phyloP scores from a whole-genome alignment of 2,888 invertebrate genomes.

The Gastrophysa polygoni region DNA sequence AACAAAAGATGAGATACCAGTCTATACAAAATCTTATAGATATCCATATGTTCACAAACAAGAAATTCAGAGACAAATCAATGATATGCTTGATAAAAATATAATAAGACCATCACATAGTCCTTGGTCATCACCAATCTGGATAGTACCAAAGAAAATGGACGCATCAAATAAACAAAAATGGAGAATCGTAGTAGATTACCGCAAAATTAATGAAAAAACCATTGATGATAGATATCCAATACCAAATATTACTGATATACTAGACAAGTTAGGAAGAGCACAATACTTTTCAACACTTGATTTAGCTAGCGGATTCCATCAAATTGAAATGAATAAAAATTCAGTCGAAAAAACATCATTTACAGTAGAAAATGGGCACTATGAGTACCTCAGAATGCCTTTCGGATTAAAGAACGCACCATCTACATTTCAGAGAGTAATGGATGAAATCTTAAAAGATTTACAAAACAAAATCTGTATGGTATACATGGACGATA shows the following conservation, averaged over 20 bases:
- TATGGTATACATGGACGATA: conserved; percentile 15
- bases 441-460: conserved; percentile 25
- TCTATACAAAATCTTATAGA: conserved; percentile 13
- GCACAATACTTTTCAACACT: not conserved
- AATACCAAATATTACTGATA: conserved; percentile 13
- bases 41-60: conserved; percentile 18
- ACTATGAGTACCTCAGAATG: conserved; percentile 16
- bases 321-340: conserved; percentile 24
- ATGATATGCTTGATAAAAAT: conserved; percentile 13
- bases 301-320: conserved; percentile 22
- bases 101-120: conserved; percentile 20
- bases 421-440: conserved; percentile 22
- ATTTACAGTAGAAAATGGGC: conserved; percentile 20
- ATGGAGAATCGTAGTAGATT: conserved; percentile 7
- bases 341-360: conserved; percentile 18
- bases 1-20: conserved; percentile 9
- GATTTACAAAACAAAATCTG: conserved; percentile 44
- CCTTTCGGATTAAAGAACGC: conserved; percentile 26
- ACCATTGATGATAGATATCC: conserved; percentile 14
- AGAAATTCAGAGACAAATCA: conserved; percentile 17
- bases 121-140: conserved; percentile 19
- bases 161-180: conserved; percentile 20
- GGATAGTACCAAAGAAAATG: conserved; percentile 24
- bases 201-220: conserved; percentile 12
- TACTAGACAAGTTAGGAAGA: conserved; percentile 15